Evolutionary conservation across 37 sponge, comb jelly and placozoan species (phyloP), one percentile per base, ranked within the genome.

Genomic region (Axinella damicornis): DNA sequence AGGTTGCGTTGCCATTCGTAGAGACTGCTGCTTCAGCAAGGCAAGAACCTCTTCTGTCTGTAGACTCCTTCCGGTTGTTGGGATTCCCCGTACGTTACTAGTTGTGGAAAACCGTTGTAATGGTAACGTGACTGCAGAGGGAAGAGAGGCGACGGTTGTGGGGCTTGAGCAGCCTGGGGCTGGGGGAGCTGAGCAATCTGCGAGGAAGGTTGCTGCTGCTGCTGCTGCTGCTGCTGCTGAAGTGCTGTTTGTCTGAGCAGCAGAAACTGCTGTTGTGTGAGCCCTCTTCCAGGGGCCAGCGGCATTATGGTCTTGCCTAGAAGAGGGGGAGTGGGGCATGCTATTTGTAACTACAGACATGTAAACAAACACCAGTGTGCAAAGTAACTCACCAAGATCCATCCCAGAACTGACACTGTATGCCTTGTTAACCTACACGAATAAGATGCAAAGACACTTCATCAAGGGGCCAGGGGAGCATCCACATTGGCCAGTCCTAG

Each of bases 21-120:
- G 38, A 25, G 89, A 69, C 54, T 88, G 89, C 67, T 92, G 93
- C 59, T 88, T 87, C 53, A 92, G 31, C 28, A 91, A 69, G 11
- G 92, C 92, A 0, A 91, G 16, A 4, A 92, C 84, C 19, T 92
- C 93, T 59, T 92, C 93, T 2, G 88, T 86, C 21, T 77, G 86
- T 13, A 77, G 40, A 39, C 63, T 79, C 21, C 88, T 40, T 24
- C 61, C 78, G 28, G 77, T 12, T 33, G 57, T 67, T 25, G 72
- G 57, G 24, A 82, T 57, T 25, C 63, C 71, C 61, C 55, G 65
- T 19, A 86, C 28, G 2, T 53, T 52, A 36, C 40, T 40, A 24
- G 71, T 79, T 36, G 71, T 37, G 60, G 71, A 40, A 24, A 83
- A 77, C 5, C 89, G 71, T 65, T 86, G 76, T 57, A 66, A 79